These are phyloP conservation scores for Neomorphus geoffroyi DNA, from an alignment of 2,797 vertebrate species.

Conservation along the genomic window DNA sequence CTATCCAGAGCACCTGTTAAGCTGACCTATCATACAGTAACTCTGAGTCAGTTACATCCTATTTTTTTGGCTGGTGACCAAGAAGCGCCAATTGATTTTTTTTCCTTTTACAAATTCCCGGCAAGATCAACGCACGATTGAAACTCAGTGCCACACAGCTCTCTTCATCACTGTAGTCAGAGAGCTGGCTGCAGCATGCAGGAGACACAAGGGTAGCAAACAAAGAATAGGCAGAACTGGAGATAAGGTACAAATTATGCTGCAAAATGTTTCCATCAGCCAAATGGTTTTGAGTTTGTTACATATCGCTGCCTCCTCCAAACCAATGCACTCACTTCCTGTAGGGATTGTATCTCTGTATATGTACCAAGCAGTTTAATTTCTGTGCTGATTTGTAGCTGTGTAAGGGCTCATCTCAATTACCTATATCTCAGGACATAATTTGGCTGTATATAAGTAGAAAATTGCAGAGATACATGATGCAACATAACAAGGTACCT, in stretches of 20 bases:
- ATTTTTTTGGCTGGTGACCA: conserved; percentile 26
- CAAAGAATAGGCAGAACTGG: neutral
- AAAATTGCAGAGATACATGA: neutral
- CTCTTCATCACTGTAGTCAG: conserved; percentile 39
- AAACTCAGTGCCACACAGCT: neutral
- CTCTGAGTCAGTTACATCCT: conserved; percentile 13
- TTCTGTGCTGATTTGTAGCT: neutral
- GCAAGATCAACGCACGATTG: conserved; percentile 52
- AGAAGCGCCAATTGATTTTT: conserved; percentile 20
- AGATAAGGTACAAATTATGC: neutral
- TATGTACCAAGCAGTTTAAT: neutral
- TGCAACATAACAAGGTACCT: neutral
- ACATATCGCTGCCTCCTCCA: neutral
- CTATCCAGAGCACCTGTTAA: conserved; percentile 34
- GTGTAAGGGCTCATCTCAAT: neutral
- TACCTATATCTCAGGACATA: neutral
- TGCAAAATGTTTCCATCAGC: neutral
- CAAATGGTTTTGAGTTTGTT: neutral
- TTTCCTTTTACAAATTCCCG: conserved; percentile 17
- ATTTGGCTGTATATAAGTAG: neutral
- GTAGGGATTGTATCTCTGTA: neutral
- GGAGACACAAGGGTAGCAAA: neutral
- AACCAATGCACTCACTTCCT: neutral
- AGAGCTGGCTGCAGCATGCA: neutral
- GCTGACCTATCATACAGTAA: neutral